phyloP scores from a whole-genome alignment of 2,888 invertebrate genomes.

The Boloria selene region DNA sequence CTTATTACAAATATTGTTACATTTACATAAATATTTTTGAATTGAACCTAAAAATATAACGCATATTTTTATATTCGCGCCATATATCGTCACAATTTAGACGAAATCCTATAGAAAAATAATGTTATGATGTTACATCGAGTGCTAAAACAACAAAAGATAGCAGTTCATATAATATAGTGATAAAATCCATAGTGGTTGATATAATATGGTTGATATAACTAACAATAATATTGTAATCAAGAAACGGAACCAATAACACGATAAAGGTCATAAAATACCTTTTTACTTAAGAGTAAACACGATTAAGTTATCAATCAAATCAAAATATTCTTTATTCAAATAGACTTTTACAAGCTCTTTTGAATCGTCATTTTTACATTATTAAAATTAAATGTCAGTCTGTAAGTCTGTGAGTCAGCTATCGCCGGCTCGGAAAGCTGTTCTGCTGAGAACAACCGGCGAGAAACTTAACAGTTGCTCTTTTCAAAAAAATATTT shows the following conservation, averaged over 20 bases:
- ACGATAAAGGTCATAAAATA: conserved; percentile 1
- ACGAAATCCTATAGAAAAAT: not conserved
- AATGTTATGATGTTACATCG: conserved; percentile 18
- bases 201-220: conserved; percentile 22
- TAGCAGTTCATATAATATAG: conserved; percentile 22
- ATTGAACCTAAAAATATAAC: not conserved
- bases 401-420: no score
- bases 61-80: not conserved
- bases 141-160: conserved; percentile 35
- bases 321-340: no score
- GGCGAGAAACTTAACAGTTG: no score
- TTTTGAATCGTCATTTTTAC: no score
- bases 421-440: no score
- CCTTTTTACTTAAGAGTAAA: not conserved
- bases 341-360: no score
- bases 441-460: no score
- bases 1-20: no score
- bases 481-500: no score
- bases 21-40: no score
- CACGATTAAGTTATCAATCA: no score
- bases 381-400: no score
- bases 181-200: conserved; percentile 10
- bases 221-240: conserved; percentile 13
- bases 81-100: not conserved
- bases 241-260: conserved; percentile 1